phyloP scores from a whole-genome alignment of 1,140 invertebrate genomes.

The Zelostemma sp. region DNA sequence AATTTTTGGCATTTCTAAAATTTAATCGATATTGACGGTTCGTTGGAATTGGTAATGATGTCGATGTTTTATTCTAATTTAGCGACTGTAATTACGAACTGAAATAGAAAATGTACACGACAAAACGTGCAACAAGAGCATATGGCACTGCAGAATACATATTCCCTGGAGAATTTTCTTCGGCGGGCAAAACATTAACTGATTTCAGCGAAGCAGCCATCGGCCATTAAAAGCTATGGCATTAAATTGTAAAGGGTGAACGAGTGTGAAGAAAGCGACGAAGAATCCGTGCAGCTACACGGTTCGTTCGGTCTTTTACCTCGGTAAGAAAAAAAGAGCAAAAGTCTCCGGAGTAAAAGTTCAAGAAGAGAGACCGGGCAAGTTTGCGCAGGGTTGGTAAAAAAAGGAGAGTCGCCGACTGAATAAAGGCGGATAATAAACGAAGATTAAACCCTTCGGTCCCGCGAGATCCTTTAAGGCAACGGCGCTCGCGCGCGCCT shows the following conservation, averaged over 20 bases:
- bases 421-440: slow-evolving; percentile 42
- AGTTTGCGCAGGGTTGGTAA: background rate
- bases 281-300: slow-evolving; percentile 10
- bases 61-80: no score
- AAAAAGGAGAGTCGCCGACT: slow-evolving; percentile 23
- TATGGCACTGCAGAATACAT: slow-evolving; percentile 3
- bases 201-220: slow-evolving; percentile 11
- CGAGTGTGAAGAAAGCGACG: slow-evolving; percentile 21
- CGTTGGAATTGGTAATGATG: no score
- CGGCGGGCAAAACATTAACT: slow-evolving; percentile 14
- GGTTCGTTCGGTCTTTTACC: slow-evolving; percentile 27
- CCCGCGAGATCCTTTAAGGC: slow-evolving; percentile 48
- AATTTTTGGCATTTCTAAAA: no score
- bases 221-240: slow-evolving; percentile 8
- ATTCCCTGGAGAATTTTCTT: no score
- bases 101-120: no score
- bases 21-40: no score
- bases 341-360: slow-evolving; percentile 11
- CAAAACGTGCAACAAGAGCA: background rate
- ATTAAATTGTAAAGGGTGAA: slow-evolving; percentile 29
- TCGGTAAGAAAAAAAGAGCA: slow-evolving; percentile 9
- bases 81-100: no score
- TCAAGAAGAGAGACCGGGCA: slow-evolving; percentile 15
- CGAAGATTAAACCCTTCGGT: slow-evolving; percentile 48
- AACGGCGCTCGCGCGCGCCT: slow-evolving; percentile 44